These are phyloP conservation scores for Zapus hudsonius DNA, from an alignment of 2,113 vertebrate genomes.

Conservation along the genomic window DNA sequence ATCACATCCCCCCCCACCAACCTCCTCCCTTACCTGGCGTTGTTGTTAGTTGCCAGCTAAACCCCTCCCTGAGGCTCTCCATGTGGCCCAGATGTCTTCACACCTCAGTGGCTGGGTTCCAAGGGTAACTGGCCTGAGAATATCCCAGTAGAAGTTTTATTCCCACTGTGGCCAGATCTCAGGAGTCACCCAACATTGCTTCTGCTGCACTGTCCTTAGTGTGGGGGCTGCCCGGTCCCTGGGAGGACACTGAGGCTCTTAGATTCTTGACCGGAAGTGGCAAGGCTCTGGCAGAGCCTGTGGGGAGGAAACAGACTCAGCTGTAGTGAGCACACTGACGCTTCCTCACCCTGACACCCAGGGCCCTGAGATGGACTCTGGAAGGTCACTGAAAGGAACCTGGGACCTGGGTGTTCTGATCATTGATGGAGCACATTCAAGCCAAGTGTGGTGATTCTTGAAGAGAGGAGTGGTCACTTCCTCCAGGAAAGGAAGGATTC, in stretches of 20 bases:
- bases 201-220: no score
- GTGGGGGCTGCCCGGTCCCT: not conserved
- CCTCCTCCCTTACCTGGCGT: not conserved
- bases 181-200: not conserved
- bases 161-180: not conserved
- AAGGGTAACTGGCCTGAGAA: not conserved
- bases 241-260: not conserved
- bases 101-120: not conserved
- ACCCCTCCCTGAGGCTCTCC: not conserved
- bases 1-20: fast-evolving
- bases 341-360: no score
- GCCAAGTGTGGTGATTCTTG: not conserved
- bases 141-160: not conserved
- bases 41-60: not conserved
- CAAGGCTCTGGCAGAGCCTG: not conserved
- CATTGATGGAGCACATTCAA: not conserved
- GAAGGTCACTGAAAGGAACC: not conserved
- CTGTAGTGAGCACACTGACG: not conserved
- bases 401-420: not conserved
- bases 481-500: not conserved
- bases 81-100: not conserved
- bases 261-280: not conserved
- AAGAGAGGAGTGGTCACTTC: not conserved
- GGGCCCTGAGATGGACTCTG: not conserved
- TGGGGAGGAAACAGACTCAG: no score